Base-by-base conservation (phyloP, 1,140 invertebrate species). In the Orchestia grillus region DNA sequence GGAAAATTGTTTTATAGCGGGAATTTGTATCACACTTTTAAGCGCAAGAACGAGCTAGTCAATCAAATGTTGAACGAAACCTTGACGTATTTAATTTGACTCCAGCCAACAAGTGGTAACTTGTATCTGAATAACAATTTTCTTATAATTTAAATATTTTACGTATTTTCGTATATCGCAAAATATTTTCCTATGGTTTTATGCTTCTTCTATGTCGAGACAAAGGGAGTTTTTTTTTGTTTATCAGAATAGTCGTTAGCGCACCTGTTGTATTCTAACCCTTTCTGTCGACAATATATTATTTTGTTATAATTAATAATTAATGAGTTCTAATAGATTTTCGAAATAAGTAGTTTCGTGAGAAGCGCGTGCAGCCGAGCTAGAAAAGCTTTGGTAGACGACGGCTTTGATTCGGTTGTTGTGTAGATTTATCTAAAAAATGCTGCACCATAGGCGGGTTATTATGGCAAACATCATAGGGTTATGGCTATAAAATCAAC, bases 21-120 rank as follows among this genome's bases (percentile, higher is more conserved):
- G 15, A 90, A 90, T 90, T 44, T 90, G 42, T 90, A 90, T 90
- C n/a, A 90, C 43, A 90, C 41, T 90, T 90, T 90, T 42, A 41
- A 90, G 43, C 88, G 88, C 88, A 90, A 90, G n/a, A 90, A 42
- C 42, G 88, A 90, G 88, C 88, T 90, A 90, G 88, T 90, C 88
- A 90, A 90, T 90, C 88, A 42, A 90, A 77, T 36, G 62, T 77
- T 3, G 62, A 77, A 36, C 28, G 62, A 77, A 77, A 36, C 62
- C 62, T 77, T 28, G 36, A 77, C 62, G 62, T 77, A 77, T 8
- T 36, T 77, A 36, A 77, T 77, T 77, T 77, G 62, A 77, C 62
- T 77, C 28, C 62, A 3, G 3, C 28, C 62, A 19, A 3, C 28
- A 23, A 3, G 1, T 77, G 28, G 28, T 77, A 8, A 28, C 36